phyloP scores from a whole-genome alignment of 2,888 invertebrate genomes.

The Brachyopa scutellaris region DNA sequence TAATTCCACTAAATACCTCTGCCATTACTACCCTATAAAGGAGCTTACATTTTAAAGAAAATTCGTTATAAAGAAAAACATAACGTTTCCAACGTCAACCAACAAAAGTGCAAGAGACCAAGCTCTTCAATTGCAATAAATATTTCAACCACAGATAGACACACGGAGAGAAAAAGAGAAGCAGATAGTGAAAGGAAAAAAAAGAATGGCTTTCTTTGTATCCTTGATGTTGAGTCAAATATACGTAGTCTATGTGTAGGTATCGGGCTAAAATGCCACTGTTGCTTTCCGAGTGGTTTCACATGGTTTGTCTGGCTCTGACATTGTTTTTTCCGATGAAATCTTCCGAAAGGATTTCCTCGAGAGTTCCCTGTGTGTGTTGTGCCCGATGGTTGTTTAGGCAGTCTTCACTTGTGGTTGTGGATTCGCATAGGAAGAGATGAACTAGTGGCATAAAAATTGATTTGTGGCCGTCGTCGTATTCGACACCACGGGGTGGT shows the following conservation, averaged over 20 bases:
- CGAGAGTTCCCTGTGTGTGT: neutral
- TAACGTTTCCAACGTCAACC: neutral
- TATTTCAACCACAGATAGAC: slow-evolving; percentile 9
- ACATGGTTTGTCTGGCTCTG: slow-evolving; percentile 33
- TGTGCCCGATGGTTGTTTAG: neutral
- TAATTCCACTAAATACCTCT: neutral
- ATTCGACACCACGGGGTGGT: too few relatives aligned
- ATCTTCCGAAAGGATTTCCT: slow-evolving; percentile 38
- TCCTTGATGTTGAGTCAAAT: slow-evolving; percentile 20
- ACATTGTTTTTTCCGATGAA: slow-evolving; percentile 22
- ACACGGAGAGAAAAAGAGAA: neutral
- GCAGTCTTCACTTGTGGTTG: too few relatives aligned
- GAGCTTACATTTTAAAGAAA: slow-evolving; percentile 9
- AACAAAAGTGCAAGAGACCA: neutral
- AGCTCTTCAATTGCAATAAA: slow-evolving; percentile 20
- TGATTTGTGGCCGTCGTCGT: slow-evolving; percentile 32
- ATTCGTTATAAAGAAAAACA: neutral
- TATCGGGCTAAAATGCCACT: slow-evolving; percentile 22
- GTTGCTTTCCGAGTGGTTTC: slow-evolving; percentile 56
- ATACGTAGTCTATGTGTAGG: neutral
- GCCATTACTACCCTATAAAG: too few relatives aligned
- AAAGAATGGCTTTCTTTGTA: too few relatives aligned
- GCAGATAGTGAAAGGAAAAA: neutral
- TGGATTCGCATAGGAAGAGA: slow-evolving; percentile 35
- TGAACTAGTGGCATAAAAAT: slow-evolving; percentile 33